Conservation (phyloP, 2,888 invertebrate species). For the Pecten maximus region DNA sequence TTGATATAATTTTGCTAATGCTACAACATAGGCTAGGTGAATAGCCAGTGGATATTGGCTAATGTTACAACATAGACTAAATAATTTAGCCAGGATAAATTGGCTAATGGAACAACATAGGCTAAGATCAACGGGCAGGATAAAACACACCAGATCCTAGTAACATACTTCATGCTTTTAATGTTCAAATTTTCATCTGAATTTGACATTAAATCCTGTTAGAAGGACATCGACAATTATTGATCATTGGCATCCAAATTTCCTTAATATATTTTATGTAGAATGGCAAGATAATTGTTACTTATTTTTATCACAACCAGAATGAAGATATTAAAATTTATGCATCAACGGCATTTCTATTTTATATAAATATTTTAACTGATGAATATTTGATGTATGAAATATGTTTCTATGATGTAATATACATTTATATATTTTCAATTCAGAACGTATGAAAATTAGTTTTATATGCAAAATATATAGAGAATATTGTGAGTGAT, state of each 20-base stretch:
- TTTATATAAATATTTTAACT: background rate
- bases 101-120: background rate
- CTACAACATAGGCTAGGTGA: background rate
- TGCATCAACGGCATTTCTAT: background rate
- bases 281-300: background rate
- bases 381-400: conserved; percentile 32
- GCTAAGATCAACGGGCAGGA: background rate
- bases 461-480: background rate
- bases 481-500: background rate
- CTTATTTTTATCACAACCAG: background rate
- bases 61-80: conserved; percentile 24
- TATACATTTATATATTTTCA: background rate
- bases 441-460: background rate
- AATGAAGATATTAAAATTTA: background rate
- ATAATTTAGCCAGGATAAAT: background rate
- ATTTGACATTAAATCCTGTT: background rate
- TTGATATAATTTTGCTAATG: background rate
- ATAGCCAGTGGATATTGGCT: conserved; percentile 23
- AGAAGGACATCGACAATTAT: background rate
- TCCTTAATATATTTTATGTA: background rate
- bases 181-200: conserved; percentile 20
- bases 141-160: conserved; percentile 6
- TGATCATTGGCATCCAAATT: background rate
- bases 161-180: conserved; percentile 29
- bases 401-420: conserved; percentile 30